Percentiles rank a stretch among this genome's conserved stretches.
phyloP scores from a whole-genome alignment of 2,113 vertebrate genomes.

The Saimiri boliviensis region DNA sequence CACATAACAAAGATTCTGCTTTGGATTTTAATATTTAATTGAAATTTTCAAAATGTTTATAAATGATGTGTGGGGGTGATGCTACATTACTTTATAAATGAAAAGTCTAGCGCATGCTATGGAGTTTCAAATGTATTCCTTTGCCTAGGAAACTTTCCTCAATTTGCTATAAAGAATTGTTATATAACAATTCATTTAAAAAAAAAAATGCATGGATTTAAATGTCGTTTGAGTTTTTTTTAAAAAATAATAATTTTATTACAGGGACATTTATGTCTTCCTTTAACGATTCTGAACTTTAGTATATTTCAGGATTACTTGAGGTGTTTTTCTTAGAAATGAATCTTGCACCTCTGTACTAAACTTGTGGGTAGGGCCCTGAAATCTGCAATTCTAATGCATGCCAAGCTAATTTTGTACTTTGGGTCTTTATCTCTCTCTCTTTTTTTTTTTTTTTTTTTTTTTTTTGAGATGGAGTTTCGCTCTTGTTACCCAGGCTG shows the following conservation, averaged over 20 bases:
- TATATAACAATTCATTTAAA: slow-evolving; percentile 6
- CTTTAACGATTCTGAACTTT: not conserved
- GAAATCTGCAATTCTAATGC: not conserved
- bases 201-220: not conserved
- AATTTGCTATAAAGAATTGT: not conserved
- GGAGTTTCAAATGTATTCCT: not conserved
- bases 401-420: not conserved
- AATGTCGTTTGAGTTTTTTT: not conserved
- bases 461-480: no score
- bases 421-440: not conserved
- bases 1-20: not conserved
- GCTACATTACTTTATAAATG: not conserved
- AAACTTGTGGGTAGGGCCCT: not conserved
- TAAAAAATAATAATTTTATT: not conserved
- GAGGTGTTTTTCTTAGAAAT: not conserved
- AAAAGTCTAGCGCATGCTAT: not conserved
- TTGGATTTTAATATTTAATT: not conserved
- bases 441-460: no score
- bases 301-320: not conserved
- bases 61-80: not conserved
- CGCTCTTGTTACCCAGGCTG: no score
- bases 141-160: not conserved
- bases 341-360: accelerated
- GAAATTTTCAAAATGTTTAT: not conserved
- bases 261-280: not conserved